Evolutionary conservation across 2,888 invertebrate genomes (phyloP), one percentile per base, ranked within the genome.

Genomic region (Tetragonisca angustula): DNA sequence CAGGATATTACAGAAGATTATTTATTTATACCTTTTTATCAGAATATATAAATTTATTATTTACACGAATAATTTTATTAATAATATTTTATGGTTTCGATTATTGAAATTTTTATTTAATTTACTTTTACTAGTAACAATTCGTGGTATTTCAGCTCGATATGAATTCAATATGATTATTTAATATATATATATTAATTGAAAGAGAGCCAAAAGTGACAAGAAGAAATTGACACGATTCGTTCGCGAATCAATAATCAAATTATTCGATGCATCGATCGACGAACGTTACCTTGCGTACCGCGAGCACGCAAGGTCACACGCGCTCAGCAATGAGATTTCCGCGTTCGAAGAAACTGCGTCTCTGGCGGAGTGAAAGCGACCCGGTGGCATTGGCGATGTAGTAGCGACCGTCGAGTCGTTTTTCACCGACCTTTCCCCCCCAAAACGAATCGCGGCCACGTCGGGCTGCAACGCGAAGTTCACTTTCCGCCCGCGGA

Each of bases 401-500:
- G 86, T 82, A 74, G 89, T 87, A 90, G 90, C 91, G 88, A 89
- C 85, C 87, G 89, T 78, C 88, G 76, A 76, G 85, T 86, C 86
- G 87, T 91, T 92, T 92, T 92, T 92, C 88, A 86, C 70, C 90
- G 91, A 93, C 92, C 92, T 92, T 92, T 91, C 87, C 91, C 92
- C 92, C 93, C 91, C 85, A 88, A 90, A 91, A 91, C 88, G 85
- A 85, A 91, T 89, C 91, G 88, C 91, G 86, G 89, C 89, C 90
- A 87, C 86, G 88, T 85, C 81, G 36, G 69, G 69, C 76, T 76
- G 83, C 83, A 81, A 67, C 75, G 87, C 90, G 91, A 93, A 93
- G 93, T 93, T 94, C 93, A 93, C 91, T 91, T 90, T 92, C 90
- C 91, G 94, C 94, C 94, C 93, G 93, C 90, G 94, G 94, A 94